phyloP scores from a whole-genome alignment of 2,113 vertebrate species.

The Podiceps cristatus region DNA sequence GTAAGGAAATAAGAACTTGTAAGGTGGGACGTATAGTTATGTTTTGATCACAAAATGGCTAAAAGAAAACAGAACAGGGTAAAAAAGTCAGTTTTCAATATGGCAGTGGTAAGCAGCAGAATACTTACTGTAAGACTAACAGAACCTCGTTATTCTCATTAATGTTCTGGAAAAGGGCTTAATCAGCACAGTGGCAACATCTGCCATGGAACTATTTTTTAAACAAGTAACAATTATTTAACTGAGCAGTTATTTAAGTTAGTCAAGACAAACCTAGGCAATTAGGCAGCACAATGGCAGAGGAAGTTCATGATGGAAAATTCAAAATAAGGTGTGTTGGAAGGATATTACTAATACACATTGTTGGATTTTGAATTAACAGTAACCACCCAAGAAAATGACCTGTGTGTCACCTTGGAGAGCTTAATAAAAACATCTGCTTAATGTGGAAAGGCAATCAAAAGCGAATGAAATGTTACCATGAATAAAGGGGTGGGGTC shows the following conservation, averaged over 20 bases:
- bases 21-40: neutral
- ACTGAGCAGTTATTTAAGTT: neutral
- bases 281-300: constrained; percentile 58
- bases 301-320: constrained; percentile 59
- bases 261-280: constrained; percentile 36
- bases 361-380: constrained; percentile 63
- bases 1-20: neutral
- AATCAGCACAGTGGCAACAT: neutral
- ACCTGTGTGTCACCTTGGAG: constrained; percentile 52
- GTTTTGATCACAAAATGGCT: neutral
- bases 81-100: neutral
- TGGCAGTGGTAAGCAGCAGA: neutral
- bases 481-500: neutral
- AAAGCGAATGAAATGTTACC: neutral
- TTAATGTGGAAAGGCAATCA: constrained; percentile 41
- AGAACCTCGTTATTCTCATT: neutral
- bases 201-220: neutral
- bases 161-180: neutral
- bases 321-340: constrained; percentile 53
- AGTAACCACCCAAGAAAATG: constrained; percentile 66
- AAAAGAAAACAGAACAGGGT: neutral
- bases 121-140: neutral
- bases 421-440: constrained; percentile 57
- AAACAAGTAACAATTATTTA: neutral
- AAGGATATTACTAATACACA: constrained; percentile 65